Percentiles rank a stretch among this genome's conserved stretches.
Conservation (phyloP, 2,888 invertebrate species). For the Mantis religiosa region DNA sequence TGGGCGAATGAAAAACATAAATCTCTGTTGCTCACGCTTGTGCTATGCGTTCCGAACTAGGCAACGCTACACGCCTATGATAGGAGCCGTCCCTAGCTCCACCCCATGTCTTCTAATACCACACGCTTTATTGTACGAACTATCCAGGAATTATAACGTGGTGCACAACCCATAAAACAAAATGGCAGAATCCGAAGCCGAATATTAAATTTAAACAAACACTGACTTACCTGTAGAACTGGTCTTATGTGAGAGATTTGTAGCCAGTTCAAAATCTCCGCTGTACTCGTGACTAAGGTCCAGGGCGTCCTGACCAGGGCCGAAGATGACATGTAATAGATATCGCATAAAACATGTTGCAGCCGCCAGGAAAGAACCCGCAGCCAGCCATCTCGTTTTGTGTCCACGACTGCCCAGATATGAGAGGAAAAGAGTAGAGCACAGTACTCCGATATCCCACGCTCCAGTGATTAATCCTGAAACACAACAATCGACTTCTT, state of each 20-base stretch:
- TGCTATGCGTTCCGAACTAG: no score
- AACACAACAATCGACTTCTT: neutral
- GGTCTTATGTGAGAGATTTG: neutral
- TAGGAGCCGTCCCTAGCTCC: no score
- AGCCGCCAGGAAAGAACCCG: constrained; percentile 56
- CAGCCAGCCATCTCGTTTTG: constrained; percentile 62
- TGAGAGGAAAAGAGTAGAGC: constrained; percentile 34
- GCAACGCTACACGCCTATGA: no score
- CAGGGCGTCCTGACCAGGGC: constrained; percentile 35
- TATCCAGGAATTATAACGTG: no score
- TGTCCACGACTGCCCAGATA: constrained; percentile 45
- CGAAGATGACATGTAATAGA: constrained; percentile 35
- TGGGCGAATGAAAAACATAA: no score
- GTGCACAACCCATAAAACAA: no score
- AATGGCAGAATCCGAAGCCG: no score
- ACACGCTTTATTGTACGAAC: no score
- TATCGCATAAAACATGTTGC: constrained; percentile 51
- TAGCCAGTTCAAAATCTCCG: constrained; percentile 10
- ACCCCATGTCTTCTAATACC: no score
- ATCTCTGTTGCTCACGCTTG: no score
- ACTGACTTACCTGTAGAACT: no score
- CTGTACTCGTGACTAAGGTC: constrained; percentile 33
- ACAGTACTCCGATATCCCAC: constrained; percentile 19
- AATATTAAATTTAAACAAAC: no score
- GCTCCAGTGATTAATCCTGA: constrained; percentile 18